Conservation (phyloP, 1,140 invertebrate species). For the Ceratina calcarata region DNA sequence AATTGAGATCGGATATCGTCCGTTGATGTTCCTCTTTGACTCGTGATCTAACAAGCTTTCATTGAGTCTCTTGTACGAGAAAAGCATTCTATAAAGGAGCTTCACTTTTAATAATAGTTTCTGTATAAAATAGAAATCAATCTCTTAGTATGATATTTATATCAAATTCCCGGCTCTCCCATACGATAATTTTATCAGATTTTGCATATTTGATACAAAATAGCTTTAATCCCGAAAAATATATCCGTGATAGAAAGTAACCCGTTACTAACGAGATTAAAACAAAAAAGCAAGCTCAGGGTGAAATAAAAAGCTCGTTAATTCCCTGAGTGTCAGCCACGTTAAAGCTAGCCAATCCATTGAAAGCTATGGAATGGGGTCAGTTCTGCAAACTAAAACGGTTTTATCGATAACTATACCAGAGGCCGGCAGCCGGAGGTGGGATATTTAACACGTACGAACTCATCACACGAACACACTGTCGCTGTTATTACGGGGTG, state of each 20-base stretch:
- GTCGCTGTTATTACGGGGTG: conserved; percentile 1
- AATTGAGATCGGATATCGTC: conserved; percentile 11
- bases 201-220: too few relatives aligned
- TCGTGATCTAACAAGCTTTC: neutral
- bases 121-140: too few relatives aligned
- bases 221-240: too few relatives aligned
- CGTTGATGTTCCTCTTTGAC: neutral
- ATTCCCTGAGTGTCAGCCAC: conserved; percentile 22
- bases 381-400: conserved; percentile 53
- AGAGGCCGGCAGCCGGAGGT: conserved; percentile 16
- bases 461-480: neutral
- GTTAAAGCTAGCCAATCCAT: conserved; percentile 37
- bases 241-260: too few relatives aligned
- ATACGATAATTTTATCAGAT: too few relatives aligned
- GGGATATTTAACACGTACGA: conserved; percentile 38
- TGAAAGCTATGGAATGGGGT: conserved; percentile 32
- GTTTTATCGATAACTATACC: conserved; percentile 51
- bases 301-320: conserved; percentile 41
- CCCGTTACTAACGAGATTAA: too few relatives aligned
- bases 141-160: too few relatives aligned
- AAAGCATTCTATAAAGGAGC: too few relatives aligned
- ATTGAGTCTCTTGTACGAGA: neutral
- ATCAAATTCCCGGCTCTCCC: too few relatives aligned
- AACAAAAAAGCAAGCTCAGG: neutral
- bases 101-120: neutral